Conservation (phyloP, 1,140 invertebrate species). For the Trichomalopsis sarcophagae region DNA sequence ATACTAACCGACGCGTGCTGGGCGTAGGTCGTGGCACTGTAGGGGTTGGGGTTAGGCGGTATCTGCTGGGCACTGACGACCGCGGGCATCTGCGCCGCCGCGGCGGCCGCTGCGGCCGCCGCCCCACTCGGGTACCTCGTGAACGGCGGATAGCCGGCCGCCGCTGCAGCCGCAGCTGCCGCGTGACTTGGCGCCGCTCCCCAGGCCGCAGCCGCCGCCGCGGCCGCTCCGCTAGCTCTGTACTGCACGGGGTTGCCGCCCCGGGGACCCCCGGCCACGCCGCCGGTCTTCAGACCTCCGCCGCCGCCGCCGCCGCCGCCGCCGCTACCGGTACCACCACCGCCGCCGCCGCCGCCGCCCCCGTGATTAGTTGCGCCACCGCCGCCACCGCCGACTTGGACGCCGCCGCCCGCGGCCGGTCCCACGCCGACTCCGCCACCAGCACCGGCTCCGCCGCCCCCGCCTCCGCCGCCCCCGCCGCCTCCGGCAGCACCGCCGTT, state of each 20-base stretch:
- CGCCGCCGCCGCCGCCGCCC: slow-evolving; percentile 57
- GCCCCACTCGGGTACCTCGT: slow-evolving; percentile 68
- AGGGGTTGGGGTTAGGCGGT: slow-evolving; percentile 70
- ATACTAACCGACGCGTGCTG: slow-evolving; percentile 71
- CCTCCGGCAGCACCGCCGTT: slow-evolving; percentile 71
- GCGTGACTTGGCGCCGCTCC: slow-evolving; percentile 67
- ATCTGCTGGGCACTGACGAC: slow-evolving; percentile 71
- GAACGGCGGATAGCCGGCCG: slow-evolving; percentile 67
- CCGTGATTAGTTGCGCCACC: slow-evolving; percentile 61
- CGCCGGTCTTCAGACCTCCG: slow-evolving; percentile 61
- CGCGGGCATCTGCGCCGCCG: slow-evolving; percentile 64
- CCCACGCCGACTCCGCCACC: slow-evolving; percentile 63
- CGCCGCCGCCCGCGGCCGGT: slow-evolving; percentile 68
- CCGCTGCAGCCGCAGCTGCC: slow-evolving; percentile 65
- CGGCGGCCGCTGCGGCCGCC: slow-evolving; percentile 63
- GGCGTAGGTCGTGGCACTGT: slow-evolving; percentile 71
- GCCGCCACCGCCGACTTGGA: slow-evolving; percentile 67
- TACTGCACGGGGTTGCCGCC: slow-evolving; percentile 72
- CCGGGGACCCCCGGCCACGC: slow-evolving; percentile 67
- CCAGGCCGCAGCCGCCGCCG: slow-evolving; percentile 62
- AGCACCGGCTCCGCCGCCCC: slow-evolving; percentile 55
- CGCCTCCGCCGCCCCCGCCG: slow-evolving; percentile 64
- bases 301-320: slow-evolving; percentile 51
- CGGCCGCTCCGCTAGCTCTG: slow-evolving; percentile 65
- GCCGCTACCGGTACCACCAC: slow-evolving; percentile 63